Conservation (phyloP, 2,113 vertebrate genomes). For the Pteronura brasiliensis region DNA sequence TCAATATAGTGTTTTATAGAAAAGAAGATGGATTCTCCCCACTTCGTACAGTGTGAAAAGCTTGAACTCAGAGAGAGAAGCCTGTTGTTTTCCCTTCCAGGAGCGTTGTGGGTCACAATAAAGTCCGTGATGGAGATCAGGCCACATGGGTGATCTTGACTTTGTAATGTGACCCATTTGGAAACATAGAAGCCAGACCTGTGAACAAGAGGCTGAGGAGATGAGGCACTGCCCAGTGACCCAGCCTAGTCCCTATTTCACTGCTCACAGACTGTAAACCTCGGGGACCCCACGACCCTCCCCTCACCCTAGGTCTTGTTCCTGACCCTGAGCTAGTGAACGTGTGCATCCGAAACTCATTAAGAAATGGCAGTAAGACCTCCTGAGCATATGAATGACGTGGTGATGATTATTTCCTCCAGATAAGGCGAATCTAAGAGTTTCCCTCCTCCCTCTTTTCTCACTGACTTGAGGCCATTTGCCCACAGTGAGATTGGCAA, state of each 20-base stretch:
- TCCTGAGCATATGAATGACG: accelerated
- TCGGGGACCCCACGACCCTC: too few relatives aligned
- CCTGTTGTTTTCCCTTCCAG: neutral
- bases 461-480: conserved; percentile 16
- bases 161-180: neutral
- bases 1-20: neutral
- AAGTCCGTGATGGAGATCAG: neutral
- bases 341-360: neutral
- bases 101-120: neutral
- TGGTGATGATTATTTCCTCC: neutral
- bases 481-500: conserved; percentile 18
- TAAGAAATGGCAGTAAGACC: neutral
- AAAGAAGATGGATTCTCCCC: neutral
- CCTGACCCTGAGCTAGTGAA: neutral
- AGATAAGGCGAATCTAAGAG: neutral
- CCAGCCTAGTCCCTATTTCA: neutral
- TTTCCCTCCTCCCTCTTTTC: neutral
- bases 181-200: neutral
- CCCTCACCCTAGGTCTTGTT: neutral
- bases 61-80: neutral
- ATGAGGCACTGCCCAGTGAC: accelerated
- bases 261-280: neutral
- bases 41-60: neutral
- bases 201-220: neutral
- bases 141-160: neutral